These are phyloP conservation scores for western clawed frog (Xenopus tropicalis) DNA, from an alignment of 2,113 vertebrate species.

Conservation along the genomic window UCB_Xtro_10.0 CM004445.2:13558001-13558500, in stretches of 20 bases:
- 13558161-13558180: background rate
- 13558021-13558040: conserved; percentile 6
- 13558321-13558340: background rate
- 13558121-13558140: background rate
- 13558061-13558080: conserved; percentile 16
- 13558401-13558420: conserved; percentile 1
- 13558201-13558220: conserved; percentile 11
- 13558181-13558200: conserved; percentile 8
- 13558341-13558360: conserved; percentile 29
- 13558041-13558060: conserved; percentile 5
- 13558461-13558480: conserved; percentile 8
- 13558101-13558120: background rate
- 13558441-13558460: conserved; percentile 16
- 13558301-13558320: background rate
- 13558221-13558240: conserved; percentile 17
- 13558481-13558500: conserved; percentile 22
- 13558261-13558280: background rate
- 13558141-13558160: conserved; percentile 25
- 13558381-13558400: conserved; percentile 17
- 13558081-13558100: conserved; percentile 12
- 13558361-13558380: conserved; percentile 30
- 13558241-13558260: conserved; percentile 2
- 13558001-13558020: background rate
- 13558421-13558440: conserved; percentile 4
- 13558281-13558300: background rate